Evolutionary conservation across 2,113 vertebrate species (phyloP).

Genomic region (Parotia lawesii): DNA sequence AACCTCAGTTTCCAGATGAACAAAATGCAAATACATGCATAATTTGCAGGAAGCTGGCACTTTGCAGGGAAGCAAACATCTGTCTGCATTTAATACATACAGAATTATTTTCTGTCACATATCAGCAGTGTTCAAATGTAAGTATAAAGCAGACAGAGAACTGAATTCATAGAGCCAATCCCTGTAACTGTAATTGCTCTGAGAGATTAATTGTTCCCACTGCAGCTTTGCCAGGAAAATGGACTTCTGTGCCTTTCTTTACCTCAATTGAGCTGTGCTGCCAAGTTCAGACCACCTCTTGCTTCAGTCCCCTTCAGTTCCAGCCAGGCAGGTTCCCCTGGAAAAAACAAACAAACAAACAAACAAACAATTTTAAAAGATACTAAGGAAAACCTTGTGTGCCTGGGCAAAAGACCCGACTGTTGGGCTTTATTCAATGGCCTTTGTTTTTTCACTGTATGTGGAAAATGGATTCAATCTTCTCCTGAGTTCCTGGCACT

Average conservation of each 20-base stretch:
- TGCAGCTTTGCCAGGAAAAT: neutral
- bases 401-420: fast-evolving
- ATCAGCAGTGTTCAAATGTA: neutral
- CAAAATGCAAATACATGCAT: neutral
- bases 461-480: neutral
- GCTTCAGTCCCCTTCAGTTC: neutral
- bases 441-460: neutral
- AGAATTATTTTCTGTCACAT: neutral
- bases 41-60: neutral
- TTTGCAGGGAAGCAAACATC: neutral
- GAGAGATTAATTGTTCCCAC: neutral
- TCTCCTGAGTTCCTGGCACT: neutral
- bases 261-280: neutral
- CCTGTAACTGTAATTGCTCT: neutral
- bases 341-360: neutral
- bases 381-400: neutral
- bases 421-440: neutral
- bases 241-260: neutral
- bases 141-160: neutral
- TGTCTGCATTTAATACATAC: neutral
- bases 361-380: neutral
- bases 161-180: neutral
- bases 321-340: neutral
- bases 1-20: neutral
- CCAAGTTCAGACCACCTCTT: neutral